Base-by-base conservation (phyloP, 2,797 vertebrate genomes). In the Myotis pilosus region DNA sequence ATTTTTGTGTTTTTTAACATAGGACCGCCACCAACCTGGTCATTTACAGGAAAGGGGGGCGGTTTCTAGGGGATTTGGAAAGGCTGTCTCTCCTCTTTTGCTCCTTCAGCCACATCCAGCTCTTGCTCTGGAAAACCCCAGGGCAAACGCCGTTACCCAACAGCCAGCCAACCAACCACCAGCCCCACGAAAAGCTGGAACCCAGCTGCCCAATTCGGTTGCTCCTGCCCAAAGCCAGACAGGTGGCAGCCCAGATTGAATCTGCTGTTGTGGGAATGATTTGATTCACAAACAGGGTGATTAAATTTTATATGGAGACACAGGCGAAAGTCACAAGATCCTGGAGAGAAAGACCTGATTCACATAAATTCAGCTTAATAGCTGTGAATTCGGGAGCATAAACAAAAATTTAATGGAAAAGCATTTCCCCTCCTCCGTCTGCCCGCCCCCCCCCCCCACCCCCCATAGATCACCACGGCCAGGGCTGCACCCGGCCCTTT, bases 261-360 rank as follows among this genome's bases (percentile, higher is more conserved):
- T 98, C 98, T 95, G 97, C 98, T 98, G 98, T 97, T 98, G 97
- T 97, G 98, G 97, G 97, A 98, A 97, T 98, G 95, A 98, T 98
- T 98, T 98, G 97, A 98, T 98, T 98, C 98, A 98, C 98, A 98
- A 98, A 98, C 97, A 98, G 97, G 97, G 98, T 98, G 98, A 98
- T 98, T 98, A 98, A 98, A 98, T 98, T 98, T 98, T 98, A 98
- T 98, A 98, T 95, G 96, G 97, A 98, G 95, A 98, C 97, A 95
- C 97, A 97, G 96, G 94, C 93, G 95, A 97, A 98, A 98, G 98
- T 98, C 98, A 97, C 96, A 98, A 98, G 98, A 98, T 98, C 96
- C 62, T 97, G 96, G 94, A 97, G 97, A 84, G 98, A 97, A 98
- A 98, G 97, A 96, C 97, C 96, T 96, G 97, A 97, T 97, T 97